Evolutionary conservation across 2,113 vertebrate genomes (phyloP).

Genomic region (Fukomys damarensis): DNA sequence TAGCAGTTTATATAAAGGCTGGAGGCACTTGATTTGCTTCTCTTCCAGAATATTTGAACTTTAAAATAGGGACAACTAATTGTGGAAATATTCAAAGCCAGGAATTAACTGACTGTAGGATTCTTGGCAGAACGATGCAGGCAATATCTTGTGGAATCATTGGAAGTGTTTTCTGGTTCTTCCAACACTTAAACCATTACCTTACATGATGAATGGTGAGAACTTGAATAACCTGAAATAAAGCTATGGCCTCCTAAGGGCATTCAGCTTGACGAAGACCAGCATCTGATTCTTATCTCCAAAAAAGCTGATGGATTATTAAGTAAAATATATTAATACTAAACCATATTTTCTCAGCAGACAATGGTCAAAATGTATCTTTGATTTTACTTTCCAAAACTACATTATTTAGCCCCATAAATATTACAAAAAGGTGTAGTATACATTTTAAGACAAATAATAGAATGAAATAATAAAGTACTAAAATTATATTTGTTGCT

Average conservation of each 20-base stretch:
- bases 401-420: neutral
- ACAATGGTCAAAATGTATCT: neutral
- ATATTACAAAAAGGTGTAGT: neutral
- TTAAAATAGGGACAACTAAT: neutral
- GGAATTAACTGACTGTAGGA: neutral
- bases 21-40: neutral
- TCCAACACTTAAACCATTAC: neutral
- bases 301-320: neutral
- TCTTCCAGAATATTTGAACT: neutral
- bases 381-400: conserved; percentile 6
- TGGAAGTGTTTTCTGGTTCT: neutral
- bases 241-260: neutral
- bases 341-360: neutral
- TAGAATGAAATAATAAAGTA: neutral
- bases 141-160: neutral
- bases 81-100: neutral
- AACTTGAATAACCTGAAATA: neutral
- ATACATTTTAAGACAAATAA: neutral
- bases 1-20: neutral
- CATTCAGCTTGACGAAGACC: neutral
- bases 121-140: neutral
- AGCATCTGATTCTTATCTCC: neutral
- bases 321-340: neutral
- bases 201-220: neutral
- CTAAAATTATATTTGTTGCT: neutral